These are phyloP conservation scores for Hipposideros armiger DNA, from an alignment of 2,113 vertebrate genomes.

Conservation along the genomic window DNA sequence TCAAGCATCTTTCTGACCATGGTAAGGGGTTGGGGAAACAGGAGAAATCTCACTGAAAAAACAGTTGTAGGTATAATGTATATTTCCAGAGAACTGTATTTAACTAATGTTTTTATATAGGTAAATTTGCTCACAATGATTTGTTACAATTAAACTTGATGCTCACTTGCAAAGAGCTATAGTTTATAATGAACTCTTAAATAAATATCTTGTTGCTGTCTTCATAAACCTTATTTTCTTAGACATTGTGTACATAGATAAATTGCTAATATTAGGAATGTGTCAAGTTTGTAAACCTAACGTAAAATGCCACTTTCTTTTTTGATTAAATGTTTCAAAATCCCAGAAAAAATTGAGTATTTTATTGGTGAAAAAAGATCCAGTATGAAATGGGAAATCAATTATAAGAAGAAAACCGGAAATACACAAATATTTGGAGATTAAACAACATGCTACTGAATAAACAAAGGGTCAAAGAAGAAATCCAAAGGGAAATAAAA, in stretches of 20 bases:
- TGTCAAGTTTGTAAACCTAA: constrained; percentile 79
- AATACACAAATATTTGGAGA: background rate
- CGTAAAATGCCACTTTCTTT: constrained; percentile 68
- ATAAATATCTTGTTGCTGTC: constrained; percentile 25
- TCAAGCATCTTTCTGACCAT: too few species aligned
- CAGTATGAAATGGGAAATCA: background rate
- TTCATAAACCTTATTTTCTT: constrained; percentile 81
- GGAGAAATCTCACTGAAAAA: constrained; percentile 60
- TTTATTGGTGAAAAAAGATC: background rate
- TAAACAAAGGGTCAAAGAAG: background rate
- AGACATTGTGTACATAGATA: constrained; percentile 73
- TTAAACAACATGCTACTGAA: background rate
- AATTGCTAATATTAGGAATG: constrained; percentile 67
- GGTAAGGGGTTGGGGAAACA: background rate
- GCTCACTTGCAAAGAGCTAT: constrained; percentile 75
- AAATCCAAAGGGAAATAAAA: background rate
- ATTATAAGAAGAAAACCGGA: background rate
- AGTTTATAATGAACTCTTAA: constrained; percentile 11
- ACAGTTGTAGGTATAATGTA: constrained; percentile 77
- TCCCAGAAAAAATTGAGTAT: background rate
- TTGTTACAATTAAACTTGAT: constrained; percentile 67
- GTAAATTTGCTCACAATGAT: background rate
- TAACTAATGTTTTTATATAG: constrained; percentile 76
- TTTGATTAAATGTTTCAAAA: constrained; percentile 77
- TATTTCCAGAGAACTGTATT: constrained; percentile 71